Evolutionary conservation across 2,113 vertebrate genomes (phyloP).

Genomic region (Etheostoma spectabile): DNA sequence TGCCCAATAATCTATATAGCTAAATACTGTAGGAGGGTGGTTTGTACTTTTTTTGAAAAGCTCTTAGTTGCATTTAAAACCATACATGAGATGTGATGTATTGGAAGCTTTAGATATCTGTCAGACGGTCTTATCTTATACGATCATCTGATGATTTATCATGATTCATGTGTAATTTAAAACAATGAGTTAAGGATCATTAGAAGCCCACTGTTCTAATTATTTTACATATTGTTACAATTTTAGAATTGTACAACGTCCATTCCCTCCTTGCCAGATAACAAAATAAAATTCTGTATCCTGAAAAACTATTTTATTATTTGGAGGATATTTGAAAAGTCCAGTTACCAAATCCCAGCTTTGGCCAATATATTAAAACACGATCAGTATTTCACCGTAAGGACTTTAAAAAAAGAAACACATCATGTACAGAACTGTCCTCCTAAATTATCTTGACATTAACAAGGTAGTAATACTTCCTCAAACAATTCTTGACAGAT

Average conservation of each 20-base stretch:
- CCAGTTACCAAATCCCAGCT: neutral
- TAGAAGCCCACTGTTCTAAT: neutral
- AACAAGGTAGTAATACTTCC: slow-evolving; percentile 28
- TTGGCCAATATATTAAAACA: neutral
- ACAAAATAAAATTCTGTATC: neutral
- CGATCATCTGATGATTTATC: too few relatives aligned
- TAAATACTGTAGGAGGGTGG: neutral
- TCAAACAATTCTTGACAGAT: slow-evolving; percentile 15
- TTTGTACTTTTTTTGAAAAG: neutral
- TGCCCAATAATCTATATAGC: neutral
- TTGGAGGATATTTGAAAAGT: neutral
- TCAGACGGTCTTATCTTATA: neutral
- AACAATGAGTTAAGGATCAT: neutral
- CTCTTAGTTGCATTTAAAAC: neutral
- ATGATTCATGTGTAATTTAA: too few relatives aligned
- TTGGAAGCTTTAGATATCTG: neutral
- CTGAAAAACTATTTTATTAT: neutral
- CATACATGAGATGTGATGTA: neutral
- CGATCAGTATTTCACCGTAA: neutral
- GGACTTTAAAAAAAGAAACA: neutral
- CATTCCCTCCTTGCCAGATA: neutral
- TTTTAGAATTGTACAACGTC: neutral
- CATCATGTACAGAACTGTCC: neutral
- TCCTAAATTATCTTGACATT: neutral
- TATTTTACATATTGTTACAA: neutral